Evolutionary conservation across 2,888 invertebrate species (phyloP).

Genomic region (Chymomyza amoena): DNA sequence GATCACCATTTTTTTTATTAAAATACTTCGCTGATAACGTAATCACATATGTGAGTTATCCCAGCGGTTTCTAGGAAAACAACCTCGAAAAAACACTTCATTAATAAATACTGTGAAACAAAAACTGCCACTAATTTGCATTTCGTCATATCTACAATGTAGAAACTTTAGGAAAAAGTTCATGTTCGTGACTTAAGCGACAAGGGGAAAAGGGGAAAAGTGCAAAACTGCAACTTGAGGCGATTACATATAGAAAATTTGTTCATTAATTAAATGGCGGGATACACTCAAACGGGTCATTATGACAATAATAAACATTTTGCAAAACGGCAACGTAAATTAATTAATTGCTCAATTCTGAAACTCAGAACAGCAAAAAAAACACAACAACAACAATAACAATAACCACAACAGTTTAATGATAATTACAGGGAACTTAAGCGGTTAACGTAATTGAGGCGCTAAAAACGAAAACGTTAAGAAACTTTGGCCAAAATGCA

Average conservation of each 20-base stretch:
- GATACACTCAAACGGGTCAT: conserved; percentile 33
- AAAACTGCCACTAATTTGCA: background rate
- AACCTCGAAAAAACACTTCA: background rate
- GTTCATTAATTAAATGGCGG: conserved; percentile 37
- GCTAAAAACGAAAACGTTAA: conserved; percentile 1
- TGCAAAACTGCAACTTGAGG: conserved; percentile 48
- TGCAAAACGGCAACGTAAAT: background rate
- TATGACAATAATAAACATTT: conserved; percentile 34
- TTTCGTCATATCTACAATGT: background rate
- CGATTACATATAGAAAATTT: conserved; percentile 44
- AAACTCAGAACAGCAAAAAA: conserved; percentile 14
- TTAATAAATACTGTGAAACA: background rate
- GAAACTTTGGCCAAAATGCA: background rate
- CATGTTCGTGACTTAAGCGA: conserved; percentile 52
- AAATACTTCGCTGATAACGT: background rate
- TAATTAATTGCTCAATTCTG: conserved; percentile 62
- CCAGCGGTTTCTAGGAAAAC: conserved; percentile 21
- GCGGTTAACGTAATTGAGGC: conserved; percentile 37
- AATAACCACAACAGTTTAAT: conserved; percentile 26
- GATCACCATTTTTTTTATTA: too few species aligned
- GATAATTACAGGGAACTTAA: conserved; percentile 47
- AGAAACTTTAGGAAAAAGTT: conserved; percentile 29
- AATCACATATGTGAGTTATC: background rate
- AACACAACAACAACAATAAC: conserved; percentile 1
- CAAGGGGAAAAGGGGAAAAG: conserved; percentile 12